Evolutionary conservation across 2,797 vertebrate species (phyloP), one percentile per base, ranked within the genome.

Genomic region (Hoplostethus atlanticus): DNA sequence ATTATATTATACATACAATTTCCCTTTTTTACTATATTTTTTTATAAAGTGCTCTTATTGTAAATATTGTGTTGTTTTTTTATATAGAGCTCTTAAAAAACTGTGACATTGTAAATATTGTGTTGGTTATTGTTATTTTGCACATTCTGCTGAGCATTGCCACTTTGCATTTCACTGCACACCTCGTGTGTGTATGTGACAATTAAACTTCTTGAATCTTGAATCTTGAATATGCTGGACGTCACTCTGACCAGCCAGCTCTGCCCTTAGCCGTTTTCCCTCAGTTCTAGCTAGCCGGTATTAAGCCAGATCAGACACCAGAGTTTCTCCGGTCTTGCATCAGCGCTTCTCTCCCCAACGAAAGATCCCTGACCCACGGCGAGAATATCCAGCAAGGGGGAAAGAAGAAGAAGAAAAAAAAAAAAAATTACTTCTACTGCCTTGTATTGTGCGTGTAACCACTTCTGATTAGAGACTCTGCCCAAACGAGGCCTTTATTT

Each of bases 321-420:
- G 21, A 21, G 21, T 76, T 55, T 61, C 62, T 51, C 56, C 44
- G n/a, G 63, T 58, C 53, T 58, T 56, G 38, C 38, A 40, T 40
- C 38, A 40, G 7, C 7, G 9, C 38, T 40, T 2, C 38, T 40
- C 38, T 40, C 38, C 38, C 9, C 38, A 40, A 2, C 38, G 55
- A 52, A 65, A 60, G 56, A 65, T 76, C 67, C 13, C n/a, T 81
- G 69, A 74, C 53, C 56, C 58, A 54, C 15, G 28, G 36, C 44
- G 21, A 58, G 64, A 76, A 60, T 56, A 72, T 40, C 47, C 55
- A 62, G 51, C 61, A 1, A 21, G 21, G 21, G 21, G 21, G 1
- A 21, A 21, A 48, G 28, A 30, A 25, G n/a, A 13, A 16, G 38
- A 63, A 16, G 40, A 64, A 46, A 30, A n/a, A 6, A n/a, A 7